Evolutionary conservation across 2,888 invertebrate genomes (phyloP).

Genomic region (Archaeoteleia sp.): DNA sequence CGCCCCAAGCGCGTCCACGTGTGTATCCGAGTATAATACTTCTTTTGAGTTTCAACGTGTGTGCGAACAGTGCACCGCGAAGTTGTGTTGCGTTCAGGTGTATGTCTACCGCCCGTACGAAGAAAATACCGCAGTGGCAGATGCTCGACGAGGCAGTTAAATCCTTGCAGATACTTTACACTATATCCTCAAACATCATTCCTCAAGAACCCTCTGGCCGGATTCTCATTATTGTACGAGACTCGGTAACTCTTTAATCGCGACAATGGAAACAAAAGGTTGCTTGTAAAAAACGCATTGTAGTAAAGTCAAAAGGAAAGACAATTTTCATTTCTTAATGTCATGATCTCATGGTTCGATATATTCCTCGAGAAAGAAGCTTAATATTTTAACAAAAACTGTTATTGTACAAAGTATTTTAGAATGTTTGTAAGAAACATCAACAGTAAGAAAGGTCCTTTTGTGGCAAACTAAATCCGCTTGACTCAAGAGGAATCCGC

Average conservation of each 20-base stretch:
- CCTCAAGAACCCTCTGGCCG: constrained; percentile 36
- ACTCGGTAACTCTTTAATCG: constrained; percentile 51
- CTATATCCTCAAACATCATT: constrained; percentile 48
- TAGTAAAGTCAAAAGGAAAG: no score
- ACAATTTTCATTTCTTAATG: constrained; percentile 46
- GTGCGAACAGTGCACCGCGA: constrained; percentile 27
- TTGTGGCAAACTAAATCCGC: no score
- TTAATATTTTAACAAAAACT: no score
- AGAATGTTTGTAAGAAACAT: no score
- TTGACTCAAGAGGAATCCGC: no score
- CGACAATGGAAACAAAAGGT: constrained; percentile 52
- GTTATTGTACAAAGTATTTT: no score
- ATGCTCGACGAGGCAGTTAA: constrained; percentile 55
- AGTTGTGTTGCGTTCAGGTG: constrained; percentile 47
- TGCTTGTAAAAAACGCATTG: no score
- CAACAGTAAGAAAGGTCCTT: no score
- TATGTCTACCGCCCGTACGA: constrained; percentile 34
- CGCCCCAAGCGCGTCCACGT: constrained; percentile 26
- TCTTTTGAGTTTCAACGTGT: constrained; percentile 22
- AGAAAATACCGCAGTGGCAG: constrained; percentile 59
- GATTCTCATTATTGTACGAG: constrained; percentile 50
- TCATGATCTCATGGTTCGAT: no score
- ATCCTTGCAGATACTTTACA: constrained; percentile 54
- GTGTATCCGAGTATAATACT: constrained; percentile 24
- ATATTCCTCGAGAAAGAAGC: no score